phyloP scores from a whole-genome alignment of 1,140 invertebrate genomes.

The Oscheius sp. region DNA sequence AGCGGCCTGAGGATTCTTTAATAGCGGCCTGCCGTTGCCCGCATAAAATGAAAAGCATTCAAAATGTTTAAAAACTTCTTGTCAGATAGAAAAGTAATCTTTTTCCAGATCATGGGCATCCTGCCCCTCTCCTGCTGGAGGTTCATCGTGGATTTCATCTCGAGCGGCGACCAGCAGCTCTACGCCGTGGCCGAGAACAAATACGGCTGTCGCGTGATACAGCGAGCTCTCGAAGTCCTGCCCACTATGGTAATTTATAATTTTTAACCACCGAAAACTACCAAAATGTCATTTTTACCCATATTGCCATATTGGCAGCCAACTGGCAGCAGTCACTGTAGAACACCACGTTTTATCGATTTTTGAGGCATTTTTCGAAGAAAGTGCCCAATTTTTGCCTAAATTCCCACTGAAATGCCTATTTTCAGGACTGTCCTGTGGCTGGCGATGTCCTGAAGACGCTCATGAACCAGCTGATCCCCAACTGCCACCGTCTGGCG shows the following conservation, averaged over 20 bases:
- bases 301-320: neutral
- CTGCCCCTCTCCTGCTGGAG: neutral
- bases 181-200: constrained; percentile 34
- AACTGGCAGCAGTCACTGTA: neutral
- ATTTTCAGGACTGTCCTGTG: neutral
- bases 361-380: too few species aligned
- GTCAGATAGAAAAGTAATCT: neutral
- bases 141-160: neutral
- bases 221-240: constrained; percentile 33
- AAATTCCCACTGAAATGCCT: neutral
- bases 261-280: too few species aligned
- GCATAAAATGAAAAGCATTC: too few species aligned
- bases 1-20: too few species aligned
- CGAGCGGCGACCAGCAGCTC: constrained; percentile 10
- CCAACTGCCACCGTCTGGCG: constrained; percentile 22
- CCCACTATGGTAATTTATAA: neutral
- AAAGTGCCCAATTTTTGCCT: neutral
- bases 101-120: constrained; percentile 5
- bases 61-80: too few species aligned
- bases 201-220: constrained; percentile 41
- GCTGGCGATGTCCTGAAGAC: neutral
- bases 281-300: too few species aligned
- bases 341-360: too few species aligned
- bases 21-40: too few species aligned
- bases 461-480: constrained; percentile 17